A percentile compares a stretch with the other conserved stretches of the same genome.
phyloP scores from a whole-genome alignment of 1,140 invertebrate genomes.

The Zaprionus tsacasi region DNA sequence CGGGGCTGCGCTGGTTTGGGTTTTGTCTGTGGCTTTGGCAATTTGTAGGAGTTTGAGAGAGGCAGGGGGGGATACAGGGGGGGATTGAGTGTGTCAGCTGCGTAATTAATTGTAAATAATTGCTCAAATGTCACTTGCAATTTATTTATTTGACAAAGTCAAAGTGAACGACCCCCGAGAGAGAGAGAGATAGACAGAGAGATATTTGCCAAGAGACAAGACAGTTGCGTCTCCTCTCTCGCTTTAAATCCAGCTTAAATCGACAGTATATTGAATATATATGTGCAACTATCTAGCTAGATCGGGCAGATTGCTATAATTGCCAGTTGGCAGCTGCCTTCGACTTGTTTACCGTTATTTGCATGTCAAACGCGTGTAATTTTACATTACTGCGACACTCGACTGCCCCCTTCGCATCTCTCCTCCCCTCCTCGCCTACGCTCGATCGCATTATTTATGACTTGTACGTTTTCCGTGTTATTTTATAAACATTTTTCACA shows the following conservation, averaged over 20 bases:
- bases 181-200: background rate
- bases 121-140: conserved; percentile 67
- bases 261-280: background rate
- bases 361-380: conserved; percentile 79
- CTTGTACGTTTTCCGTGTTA: conserved; percentile 78
- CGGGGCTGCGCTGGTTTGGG: conserved; percentile 1
- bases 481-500: conserved; percentile 81
- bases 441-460: conserved; percentile 78
- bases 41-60: conserved; percentile 8
- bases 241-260: background rate
- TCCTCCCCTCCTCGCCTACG: background rate
- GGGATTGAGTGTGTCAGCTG: conserved; percentile 38
- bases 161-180: conserved; percentile 40
- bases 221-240: background rate
- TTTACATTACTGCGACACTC: conserved; percentile 78
- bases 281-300: background rate
- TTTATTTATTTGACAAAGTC: conserved; percentile 69
- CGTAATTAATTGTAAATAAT: conserved; percentile 80
- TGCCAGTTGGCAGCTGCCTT: conserved; percentile 37
- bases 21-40: conserved; percentile 17
- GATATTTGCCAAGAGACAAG: conserved; percentile 1
- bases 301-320: conserved; percentile 47
- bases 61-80: background rate
- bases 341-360: conserved; percentile 63
- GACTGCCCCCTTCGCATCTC: background rate